A percentile compares a stretch with the other conserved stretches of the same genome.
Conservation (phyloP, 2,113 vertebrate species). For the Platichthys stellatus region DNA sequence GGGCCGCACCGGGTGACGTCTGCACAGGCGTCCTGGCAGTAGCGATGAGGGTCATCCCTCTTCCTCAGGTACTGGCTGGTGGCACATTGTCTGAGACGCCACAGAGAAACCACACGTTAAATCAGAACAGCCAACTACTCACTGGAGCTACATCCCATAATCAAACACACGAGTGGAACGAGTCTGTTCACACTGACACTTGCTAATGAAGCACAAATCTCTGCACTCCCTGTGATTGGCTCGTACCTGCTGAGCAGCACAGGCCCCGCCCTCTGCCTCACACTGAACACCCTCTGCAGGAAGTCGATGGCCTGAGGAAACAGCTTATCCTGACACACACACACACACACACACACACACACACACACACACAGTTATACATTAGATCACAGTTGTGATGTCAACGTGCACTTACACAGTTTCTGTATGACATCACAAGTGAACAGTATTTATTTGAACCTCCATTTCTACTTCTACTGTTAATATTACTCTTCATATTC, state of each 20-base stretch:
- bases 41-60: constrained; percentile 92
- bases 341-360: too few relatives aligned
- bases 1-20: constrained; percentile 92
- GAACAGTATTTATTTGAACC: too few relatives aligned
- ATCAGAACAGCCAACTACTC: neutral
- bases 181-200: too few relatives aligned
- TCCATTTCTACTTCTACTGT: too few relatives aligned
- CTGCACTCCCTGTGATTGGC: neutral
- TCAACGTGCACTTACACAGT: too few relatives aligned
- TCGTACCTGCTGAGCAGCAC: constrained; percentile 92
- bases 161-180: too few relatives aligned
- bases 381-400: too few relatives aligned
- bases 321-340: constrained; percentile 86
- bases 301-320: constrained; percentile 96
- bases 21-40: constrained; percentile 92
- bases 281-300: constrained; percentile 91
- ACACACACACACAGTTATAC: too few relatives aligned
- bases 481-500: too few relatives aligned
- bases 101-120: neutral
- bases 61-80: constrained; percentile 94
- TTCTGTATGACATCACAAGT: too few relatives aligned
- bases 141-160: too few relatives aligned
- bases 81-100: constrained; percentile 88
- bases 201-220: too few relatives aligned
- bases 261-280: constrained; percentile 86